Evolutionary conservation across 1,140 invertebrate species (phyloP).

Genomic region (Polypedilum vanderplanki): DNA sequence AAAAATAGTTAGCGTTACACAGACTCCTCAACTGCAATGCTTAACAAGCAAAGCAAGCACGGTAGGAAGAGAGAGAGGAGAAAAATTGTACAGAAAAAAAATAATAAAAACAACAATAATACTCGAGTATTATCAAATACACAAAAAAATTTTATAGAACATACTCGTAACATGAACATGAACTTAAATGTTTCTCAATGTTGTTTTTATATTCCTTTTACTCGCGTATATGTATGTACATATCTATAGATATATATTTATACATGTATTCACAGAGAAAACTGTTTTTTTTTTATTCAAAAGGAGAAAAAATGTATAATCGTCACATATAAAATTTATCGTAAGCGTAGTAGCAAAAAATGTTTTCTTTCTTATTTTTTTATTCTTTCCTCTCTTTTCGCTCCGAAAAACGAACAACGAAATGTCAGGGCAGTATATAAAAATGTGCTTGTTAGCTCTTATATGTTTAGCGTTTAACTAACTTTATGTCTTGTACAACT

Average conservation of each 20-base stretch:
- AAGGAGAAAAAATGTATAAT: neutral
- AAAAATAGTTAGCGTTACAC: neutral
- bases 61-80: too few relatives aligned
- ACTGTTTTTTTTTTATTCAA: neutral
- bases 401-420: neutral
- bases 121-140: conserved; percentile 28
- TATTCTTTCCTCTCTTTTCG: neutral
- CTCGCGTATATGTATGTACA: neutral
- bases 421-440: conserved; percentile 17
- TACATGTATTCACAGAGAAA: neutral
- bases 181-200: conserved; percentile 26
- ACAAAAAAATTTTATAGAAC: conserved; percentile 28
- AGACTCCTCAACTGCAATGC: neutral
- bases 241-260: neutral
- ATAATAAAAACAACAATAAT: conserved; percentile 28
- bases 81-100: neutral
- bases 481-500: conserved; percentile 17
- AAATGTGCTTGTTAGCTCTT: conserved; percentile 9
- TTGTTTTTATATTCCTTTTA: conserved; percentile 10
- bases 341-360: conserved; percentile 17
- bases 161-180: conserved; percentile 27
- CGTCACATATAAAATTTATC: conserved; percentile 19
- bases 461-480: conserved; percentile 28
- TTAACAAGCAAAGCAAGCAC: neutral
- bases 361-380: conserved; percentile 1